Conservation (phyloP, 2,113 vertebrate species). For the Tyto alba region DNA sequence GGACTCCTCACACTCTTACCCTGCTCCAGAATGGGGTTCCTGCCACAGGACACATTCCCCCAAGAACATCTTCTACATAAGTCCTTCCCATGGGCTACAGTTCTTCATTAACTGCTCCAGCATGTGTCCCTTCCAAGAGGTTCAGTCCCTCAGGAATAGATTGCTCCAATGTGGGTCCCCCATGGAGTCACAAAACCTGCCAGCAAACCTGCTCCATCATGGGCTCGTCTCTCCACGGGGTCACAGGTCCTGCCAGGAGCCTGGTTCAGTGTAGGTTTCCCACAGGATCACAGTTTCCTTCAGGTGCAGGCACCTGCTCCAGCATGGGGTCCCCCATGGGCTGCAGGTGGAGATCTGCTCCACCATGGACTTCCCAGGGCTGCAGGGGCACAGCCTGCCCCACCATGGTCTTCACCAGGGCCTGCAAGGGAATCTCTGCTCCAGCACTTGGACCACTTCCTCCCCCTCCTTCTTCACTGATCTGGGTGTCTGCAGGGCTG, state of each 20-base stretch:
- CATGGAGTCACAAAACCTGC: neutral
- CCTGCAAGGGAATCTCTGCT: neutral
- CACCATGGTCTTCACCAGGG: neutral
- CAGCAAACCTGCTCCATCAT: neutral
- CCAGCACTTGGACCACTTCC: rapidly evolving
- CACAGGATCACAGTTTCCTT: neutral
- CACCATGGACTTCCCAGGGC: neutral
- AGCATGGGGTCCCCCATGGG: neutral
- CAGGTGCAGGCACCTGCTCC: neutral
- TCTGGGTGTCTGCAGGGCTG: neutral
- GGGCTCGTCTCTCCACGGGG: neutral
- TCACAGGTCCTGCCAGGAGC: neutral
- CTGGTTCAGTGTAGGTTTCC: neutral
- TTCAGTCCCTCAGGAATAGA: too few relatives aligned
- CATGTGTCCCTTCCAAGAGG: too few relatives aligned
- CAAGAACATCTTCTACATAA: too few relatives aligned
- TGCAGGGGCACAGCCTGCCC: neutral
- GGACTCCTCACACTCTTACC: too few relatives aligned
- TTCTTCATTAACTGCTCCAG: too few relatives aligned
- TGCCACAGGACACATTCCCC: too few relatives aligned
- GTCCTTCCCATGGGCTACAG: too few relatives aligned
- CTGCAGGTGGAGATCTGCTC: too few relatives aligned
- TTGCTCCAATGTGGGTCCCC: too few relatives aligned
- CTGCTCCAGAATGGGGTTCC: too few relatives aligned
- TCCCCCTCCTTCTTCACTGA: neutral